Conservation (phyloP, 2,888 invertebrate species). For the Malthinus flaveolus region DNA sequence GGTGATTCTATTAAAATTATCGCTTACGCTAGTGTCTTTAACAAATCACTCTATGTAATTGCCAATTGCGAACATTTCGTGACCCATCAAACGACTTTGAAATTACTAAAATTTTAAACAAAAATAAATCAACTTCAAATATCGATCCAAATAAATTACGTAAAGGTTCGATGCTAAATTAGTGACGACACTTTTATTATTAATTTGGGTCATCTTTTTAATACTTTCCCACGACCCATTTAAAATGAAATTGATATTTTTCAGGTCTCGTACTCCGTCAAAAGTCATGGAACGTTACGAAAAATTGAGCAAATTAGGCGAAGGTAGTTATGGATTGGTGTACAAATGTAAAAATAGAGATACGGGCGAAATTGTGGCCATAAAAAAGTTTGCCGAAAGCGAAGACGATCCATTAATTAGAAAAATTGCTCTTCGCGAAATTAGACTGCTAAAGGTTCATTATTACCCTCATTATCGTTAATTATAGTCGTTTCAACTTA, state of each 20-base stretch:
- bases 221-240: neutral
- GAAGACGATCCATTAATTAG: conserved; percentile 96
- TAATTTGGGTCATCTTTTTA: neutral
- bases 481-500: neutral
- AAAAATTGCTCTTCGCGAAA: conserved; percentile 94
- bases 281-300: conserved; percentile 94
- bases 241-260: conserved; percentile 34
- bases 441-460: conserved; percentile 87
- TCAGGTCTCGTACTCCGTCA: conserved; percentile 80
- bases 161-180: too few species aligned
- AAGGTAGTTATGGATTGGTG: conserved; percentile 94
- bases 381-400: conserved; percentile 96
- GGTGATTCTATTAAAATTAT: too few species aligned
- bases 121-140: too few species aligned
- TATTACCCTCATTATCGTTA: neutral
- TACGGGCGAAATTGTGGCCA: conserved; percentile 91
- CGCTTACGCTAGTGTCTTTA: too few species aligned
- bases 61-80: too few species aligned
- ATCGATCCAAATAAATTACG: too few species aligned
- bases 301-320: conserved; percentile 90
- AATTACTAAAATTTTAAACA: too few species aligned
- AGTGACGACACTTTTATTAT: too few species aligned
- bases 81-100: too few species aligned
- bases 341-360: conserved; percentile 96
- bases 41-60: too few species aligned